phyloP scores from a whole-genome alignment of 1,140 invertebrate genomes.

The Drosophila kepulauana region DNA sequence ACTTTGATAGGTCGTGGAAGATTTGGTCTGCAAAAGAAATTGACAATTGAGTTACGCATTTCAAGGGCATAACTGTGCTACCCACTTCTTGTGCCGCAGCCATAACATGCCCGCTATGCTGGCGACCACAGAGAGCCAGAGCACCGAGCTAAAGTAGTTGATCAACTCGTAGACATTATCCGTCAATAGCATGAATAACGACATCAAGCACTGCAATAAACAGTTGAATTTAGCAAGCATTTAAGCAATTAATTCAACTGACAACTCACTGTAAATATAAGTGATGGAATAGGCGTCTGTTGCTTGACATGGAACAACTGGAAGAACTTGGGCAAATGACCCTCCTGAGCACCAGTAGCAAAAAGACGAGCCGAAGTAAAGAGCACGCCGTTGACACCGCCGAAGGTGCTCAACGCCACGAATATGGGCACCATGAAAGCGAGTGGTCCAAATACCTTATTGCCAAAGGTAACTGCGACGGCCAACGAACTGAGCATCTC shows the following conservation, averaged over 20 bases:
- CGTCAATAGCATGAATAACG: slow-evolving; percentile 90
- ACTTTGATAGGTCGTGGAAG: slow-evolving; percentile 93
- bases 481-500: slow-evolving; percentile 93
- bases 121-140: slow-evolving; percentile 92
- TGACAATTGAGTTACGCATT: not conserved
- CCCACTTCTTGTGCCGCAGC: slow-evolving; percentile 88
- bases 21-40: slow-evolving; percentile 86
- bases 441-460: slow-evolving; percentile 90
- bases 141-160: slow-evolving; percentile 92
- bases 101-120: slow-evolving; percentile 92
- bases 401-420: slow-evolving; percentile 93
- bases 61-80: not conserved
- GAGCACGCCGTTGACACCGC: slow-evolving; percentile 96
- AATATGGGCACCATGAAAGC: slow-evolving; percentile 95
- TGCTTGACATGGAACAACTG: slow-evolving; percentile 91
- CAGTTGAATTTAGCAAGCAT: not conserved
- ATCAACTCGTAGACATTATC: slow-evolving; percentile 90
- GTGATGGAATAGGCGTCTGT: slow-evolving; percentile 92
- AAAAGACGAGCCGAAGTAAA: slow-evolving; percentile 94
- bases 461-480: slow-evolving; percentile 94
- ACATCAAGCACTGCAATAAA: slow-evolving; percentile 89
- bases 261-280: slow-evolving; percentile 90
- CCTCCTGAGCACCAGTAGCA: slow-evolving; percentile 92
- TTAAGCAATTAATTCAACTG: not conserved
- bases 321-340: slow-evolving; percentile 92